A percentile compares a stretch with the other conserved stretches of the same genome.
Conservation (phyloP, 2,888 invertebrate species). For the Neria commutata region DNA sequence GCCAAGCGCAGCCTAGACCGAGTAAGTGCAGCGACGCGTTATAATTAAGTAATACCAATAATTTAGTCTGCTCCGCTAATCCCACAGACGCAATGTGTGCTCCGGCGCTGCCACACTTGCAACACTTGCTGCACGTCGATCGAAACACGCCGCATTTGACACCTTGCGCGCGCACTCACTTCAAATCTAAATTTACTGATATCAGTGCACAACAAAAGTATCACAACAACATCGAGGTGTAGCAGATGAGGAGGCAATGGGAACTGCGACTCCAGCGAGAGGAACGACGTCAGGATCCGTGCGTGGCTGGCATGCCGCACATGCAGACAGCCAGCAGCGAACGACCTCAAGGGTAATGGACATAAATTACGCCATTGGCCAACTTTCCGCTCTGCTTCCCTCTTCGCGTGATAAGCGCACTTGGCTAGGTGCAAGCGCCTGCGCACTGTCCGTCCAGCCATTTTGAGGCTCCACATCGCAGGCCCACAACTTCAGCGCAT, state of each 20-base stretch:
- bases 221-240: conserved; percentile 38
- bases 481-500: background rate
- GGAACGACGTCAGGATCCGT: conserved; percentile 6
- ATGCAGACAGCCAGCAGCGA: conserved; percentile 39
- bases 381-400: background rate
- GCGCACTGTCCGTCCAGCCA: too few species aligned
- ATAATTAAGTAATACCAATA: conserved; percentile 1
- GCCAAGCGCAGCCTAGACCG: too few species aligned
- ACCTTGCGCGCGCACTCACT: conserved; percentile 54
- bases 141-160: conserved; percentile 48
- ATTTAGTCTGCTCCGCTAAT: background rate
- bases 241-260: background rate
- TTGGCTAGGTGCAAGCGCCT: background rate
- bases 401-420: background rate
- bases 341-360: conserved; percentile 55
- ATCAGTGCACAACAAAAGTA: conserved; percentile 51
- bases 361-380: conserved; percentile 52
- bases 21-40: too few species aligned
- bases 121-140: conserved; percentile 13
- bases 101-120: background rate
- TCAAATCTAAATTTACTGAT: conserved; percentile 55
- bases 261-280: conserved; percentile 25
- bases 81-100: background rate
- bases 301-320: background rate
- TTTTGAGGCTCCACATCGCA: too few species aligned